Evolutionary conservation across 2,113 vertebrate genomes (phyloP).

Genomic region (Noctilio leporinus): DNA sequence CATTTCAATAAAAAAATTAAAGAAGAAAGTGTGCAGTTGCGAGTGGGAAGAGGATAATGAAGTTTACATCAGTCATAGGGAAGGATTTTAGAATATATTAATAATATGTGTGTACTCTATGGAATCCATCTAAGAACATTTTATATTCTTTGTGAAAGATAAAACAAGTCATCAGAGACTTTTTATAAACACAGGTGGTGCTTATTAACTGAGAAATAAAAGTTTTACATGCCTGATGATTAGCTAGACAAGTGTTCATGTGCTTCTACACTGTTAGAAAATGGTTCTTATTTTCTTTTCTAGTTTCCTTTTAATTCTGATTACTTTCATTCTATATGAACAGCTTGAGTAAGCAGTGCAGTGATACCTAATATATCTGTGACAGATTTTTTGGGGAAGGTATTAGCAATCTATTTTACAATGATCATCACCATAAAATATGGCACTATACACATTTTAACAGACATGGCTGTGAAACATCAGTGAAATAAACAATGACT

Average conservation of each 20-base stretch:
- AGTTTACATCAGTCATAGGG: not conserved
- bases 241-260: slow-evolving; percentile 58
- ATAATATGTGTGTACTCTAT: not conserved
- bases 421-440: not conserved
- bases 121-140: slow-evolving; percentile 33
- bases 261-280: slow-evolving; percentile 32
- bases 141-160: slow-evolving; percentile 54
- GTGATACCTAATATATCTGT: slow-evolving; percentile 5
- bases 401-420: not conserved
- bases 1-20: slow-evolving; percentile 69
- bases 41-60: slow-evolving; percentile 31
- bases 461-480: not conserved
- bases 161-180: slow-evolving; percentile 64
- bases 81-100: slow-evolving; percentile 34
- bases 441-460: not conserved
- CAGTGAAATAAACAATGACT: not conserved
- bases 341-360: slow-evolving; percentile 47
- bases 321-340: slow-evolving; percentile 29
- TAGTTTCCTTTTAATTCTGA: slow-evolving; percentile 29
- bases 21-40: slow-evolving; percentile 38
- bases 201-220: slow-evolving; percentile 73
- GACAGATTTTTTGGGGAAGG: not conserved
- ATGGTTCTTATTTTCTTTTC: slow-evolving; percentile 49
- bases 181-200: slow-evolving; percentile 67
- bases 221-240: slow-evolving; percentile 69